Evolutionary conservation across 2,113 vertebrate species (phyloP), one percentile per base, ranked within the genome.

Genomic region (Saguinus imperator): DNA sequence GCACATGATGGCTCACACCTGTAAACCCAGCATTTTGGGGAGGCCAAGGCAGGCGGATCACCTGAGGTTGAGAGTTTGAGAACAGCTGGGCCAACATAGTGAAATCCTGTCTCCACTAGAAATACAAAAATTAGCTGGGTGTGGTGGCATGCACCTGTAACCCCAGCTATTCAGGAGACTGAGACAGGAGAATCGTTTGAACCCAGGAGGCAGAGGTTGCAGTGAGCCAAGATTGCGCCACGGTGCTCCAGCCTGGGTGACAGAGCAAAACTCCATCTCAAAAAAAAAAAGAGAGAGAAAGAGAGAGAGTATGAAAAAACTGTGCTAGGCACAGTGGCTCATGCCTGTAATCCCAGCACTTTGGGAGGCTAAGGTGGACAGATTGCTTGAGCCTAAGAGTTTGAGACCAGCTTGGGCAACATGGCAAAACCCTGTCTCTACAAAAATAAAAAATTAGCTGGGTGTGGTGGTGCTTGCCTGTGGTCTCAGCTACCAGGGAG

Each of bases 31-130:
- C 66, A 68, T 32, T 17, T 35, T 35, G 32, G 32, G 32, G 66
- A 68, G 66, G 66, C 29, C 2, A 1, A 7, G 66, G 64, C 1
- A 6, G 14, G 32, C 1, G 0, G 16, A 68, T 68, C 32, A 18
- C 66, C 7, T 68, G 32, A 68, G 66, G 14, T 18, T 1, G 0
- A 32, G 66, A 68, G 66, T 68, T 68, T 16, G 3, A 68, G 32
- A 35, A 32, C 66, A 68, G 32, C 32, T 6, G 35, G 66, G 32
- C 2, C 66, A 68, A 68, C 16, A 68, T 18, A 6, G 32, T 18
- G 7, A 68, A 35, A 68, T 32, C 14, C 32, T 2, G 0, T 68
- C 66, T 68, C 66, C 16, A 68, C 32, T 17, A 68, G 7, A 68
- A 68, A 68, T 68, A 68, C 29, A 68, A 68, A n/a, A 68, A 68